Conservation (phyloP, 2,113 vertebrate genomes). For the Podarcis muralis region DNA sequence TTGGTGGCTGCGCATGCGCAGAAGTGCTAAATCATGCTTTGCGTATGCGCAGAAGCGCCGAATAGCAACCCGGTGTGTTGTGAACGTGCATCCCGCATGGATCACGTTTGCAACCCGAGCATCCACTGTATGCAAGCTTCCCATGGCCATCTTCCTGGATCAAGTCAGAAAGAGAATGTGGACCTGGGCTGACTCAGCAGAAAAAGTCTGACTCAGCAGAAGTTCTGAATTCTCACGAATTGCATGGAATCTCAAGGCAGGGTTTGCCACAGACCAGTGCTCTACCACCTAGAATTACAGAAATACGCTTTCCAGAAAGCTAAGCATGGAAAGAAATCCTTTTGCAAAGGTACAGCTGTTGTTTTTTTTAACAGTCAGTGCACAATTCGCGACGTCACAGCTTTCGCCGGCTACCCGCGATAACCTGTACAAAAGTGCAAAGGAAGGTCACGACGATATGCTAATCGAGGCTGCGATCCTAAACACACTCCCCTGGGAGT, state of each 20-base stretch:
- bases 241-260: not conserved
- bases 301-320: not conserved
- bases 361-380: constrained; percentile 6
- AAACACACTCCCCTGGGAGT: not conserved
- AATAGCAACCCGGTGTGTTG: no score
- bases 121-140: no score
- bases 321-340: not conserved
- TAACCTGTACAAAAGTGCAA: not conserved
- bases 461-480: not conserved
- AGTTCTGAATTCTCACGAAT: not conserved
- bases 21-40: no score
- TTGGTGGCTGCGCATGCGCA: no score
- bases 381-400: rapidly evolving
- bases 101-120: rapidly evolving
- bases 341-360: not conserved
- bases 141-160: no score
- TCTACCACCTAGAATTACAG: not conserved
- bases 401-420: not conserved
- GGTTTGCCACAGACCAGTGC: no score
- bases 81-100: no score
- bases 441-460: no score
- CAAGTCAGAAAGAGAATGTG: not conserved
- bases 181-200: no score
- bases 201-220: not conserved
- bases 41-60: no score